These are phyloP conservation scores for Dromaius novaehollandiae DNA, from an alignment of 2,113 vertebrate species.

Conservation along the genomic window DNA sequence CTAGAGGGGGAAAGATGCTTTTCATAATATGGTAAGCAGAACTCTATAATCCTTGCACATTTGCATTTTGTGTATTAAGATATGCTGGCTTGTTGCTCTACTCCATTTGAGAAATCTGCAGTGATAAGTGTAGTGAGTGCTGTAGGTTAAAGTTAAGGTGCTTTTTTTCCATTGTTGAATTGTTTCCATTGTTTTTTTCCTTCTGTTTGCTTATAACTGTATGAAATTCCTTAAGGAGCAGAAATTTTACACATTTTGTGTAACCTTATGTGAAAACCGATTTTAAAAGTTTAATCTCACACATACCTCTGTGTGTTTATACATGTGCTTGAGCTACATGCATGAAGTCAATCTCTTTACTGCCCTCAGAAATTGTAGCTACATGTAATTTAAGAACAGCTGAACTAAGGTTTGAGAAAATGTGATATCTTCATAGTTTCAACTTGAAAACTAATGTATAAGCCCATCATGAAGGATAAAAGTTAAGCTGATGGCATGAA, in stretches of 20 bases:
- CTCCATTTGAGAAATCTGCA: not conserved
- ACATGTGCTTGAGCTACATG: not conserved
- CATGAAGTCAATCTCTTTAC: not conserved
- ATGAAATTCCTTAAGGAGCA: not conserved
- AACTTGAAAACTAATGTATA: not conserved
- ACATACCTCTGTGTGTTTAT: not conserved
- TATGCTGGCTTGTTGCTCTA: slow-evolving; percentile 6
- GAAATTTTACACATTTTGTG: not conserved
- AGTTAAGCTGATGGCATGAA: not conserved
- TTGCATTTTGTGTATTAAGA: not conserved
- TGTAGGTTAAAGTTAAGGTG: not conserved
- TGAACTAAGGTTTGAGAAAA: not conserved
- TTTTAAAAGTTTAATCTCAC: not conserved
- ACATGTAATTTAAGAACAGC: not conserved
- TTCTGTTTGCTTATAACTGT: not conserved
- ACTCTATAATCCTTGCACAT: not conserved
- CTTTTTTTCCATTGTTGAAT: not conserved
- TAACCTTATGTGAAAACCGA: not conserved
- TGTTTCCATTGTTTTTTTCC: not conserved
- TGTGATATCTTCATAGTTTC: not conserved
- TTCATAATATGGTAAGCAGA: slow-evolving; percentile 4
- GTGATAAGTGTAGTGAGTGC: not conserved
- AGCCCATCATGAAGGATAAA: not conserved
- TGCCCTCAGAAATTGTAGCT: not conserved
- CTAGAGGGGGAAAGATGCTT: not conserved